Percentiles rank a stretch among this genome's conserved stretches.
Evolutionary conservation across 2,797 vertebrate species (phyloP).

Genomic region (Pseudomugil gertrudae): DNA sequence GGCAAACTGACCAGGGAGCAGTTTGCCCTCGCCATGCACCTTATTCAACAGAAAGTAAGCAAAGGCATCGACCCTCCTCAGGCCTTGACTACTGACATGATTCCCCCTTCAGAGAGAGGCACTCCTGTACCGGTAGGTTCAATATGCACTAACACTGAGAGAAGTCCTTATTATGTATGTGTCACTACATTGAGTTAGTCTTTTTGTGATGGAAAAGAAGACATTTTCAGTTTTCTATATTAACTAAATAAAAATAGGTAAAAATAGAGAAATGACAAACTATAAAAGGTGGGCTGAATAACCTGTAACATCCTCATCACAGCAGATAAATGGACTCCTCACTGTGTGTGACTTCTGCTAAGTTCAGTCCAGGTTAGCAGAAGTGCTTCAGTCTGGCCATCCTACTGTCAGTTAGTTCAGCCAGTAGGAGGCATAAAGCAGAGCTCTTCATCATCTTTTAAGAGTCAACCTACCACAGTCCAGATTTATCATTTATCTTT

Average conservation of each 20-base stretch:
- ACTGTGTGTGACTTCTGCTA: not conserved
- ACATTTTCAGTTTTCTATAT: not conserved
- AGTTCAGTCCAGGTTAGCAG: not conserved
- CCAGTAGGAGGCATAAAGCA: not conserved
- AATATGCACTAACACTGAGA: not conserved
- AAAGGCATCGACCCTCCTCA: constrained; percentile 96
- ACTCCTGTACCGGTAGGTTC: constrained; percentile 87
- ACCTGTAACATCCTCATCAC: not conserved
- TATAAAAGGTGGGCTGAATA: not conserved
- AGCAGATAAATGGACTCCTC: not conserved
- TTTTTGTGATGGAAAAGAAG: not conserved
- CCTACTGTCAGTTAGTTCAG: not conserved
- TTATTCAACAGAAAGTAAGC: constrained; percentile 97
- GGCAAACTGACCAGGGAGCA: constrained; percentile 96
- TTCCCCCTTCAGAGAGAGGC: constrained; percentile 92
- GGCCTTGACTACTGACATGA: constrained; percentile 90
- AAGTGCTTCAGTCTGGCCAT: not conserved
- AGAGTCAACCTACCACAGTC: not conserved
- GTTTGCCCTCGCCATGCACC: constrained; percentile 94
- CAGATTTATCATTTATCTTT: not conserved
- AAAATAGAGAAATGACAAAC: not conserved
- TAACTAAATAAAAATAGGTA: not conserved
- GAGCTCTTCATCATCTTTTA: not conserved
- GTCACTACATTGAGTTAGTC: not conserved
- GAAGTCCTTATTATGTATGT: not conserved